Base-by-base conservation (phyloP, 1,140 invertebrate species). In the Drosophila kurseongensis region DNA sequence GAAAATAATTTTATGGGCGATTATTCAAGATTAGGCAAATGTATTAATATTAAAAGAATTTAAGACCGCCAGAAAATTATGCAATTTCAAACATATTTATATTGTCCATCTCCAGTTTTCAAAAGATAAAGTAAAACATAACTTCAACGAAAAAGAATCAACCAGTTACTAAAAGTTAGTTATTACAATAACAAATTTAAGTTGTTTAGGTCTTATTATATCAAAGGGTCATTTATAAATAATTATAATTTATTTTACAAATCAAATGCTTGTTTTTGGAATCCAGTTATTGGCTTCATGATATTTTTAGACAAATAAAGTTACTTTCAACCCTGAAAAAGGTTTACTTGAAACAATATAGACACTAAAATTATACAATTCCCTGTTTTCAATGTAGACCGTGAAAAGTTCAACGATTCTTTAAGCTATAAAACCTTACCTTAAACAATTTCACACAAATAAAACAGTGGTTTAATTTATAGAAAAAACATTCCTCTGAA, bases 381-480 rank as follows among this genome's bases (percentile, higher is more conserved):
- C 35, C 13, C 27, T 14, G 9, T 32, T 55, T 57, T 57, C 29
- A 71, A 71, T 69, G 63, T 8, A 57, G 23, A 16, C 48, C 52
- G 16, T 58, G 35, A 36, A 41, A 38, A 29, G 65, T 69, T 69
- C 65, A 71, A 69, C 42, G 29, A 48, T 42, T 14, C 65, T 12
- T 18, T 12, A 5, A 10, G 23, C 13, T 18, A 38, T n/a, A 51
- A 41, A 41, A 38, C 38, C 29, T 18, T 18, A 18, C 13, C 12
- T 2, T 14, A 12, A 14, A 41, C 7, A 50, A 63, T 47, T 45
- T 41, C 23, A 27, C 32, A 44, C 12, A 50, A 51, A 42, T 14
- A 13, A 36, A 35, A 45, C n/a, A 9, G 12, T 45, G 29, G 42
- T 61, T 35, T 10, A 12, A 44, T 27, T 45, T 10, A 50, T 66